phyloP scores from a whole-genome alignment of 2,797 vertebrate genomes.

The Rhynchotus rufescens region DNA sequence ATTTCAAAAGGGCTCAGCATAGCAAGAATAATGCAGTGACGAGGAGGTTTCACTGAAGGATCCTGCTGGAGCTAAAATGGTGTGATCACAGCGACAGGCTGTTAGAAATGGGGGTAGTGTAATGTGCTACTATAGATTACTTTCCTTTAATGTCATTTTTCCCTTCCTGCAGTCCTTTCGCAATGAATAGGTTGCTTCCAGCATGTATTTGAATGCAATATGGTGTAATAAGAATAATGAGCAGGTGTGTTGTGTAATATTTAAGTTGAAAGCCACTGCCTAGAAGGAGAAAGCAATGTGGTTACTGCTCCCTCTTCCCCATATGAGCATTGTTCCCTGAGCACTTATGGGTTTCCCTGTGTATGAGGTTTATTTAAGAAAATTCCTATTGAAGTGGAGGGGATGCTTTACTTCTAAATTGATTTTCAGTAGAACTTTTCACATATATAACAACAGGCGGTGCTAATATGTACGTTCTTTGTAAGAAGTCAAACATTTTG shows the following conservation, averaged over 20 bases:
- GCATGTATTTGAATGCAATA: constrained; percentile 2
- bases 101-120: not conserved
- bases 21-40: not conserved
- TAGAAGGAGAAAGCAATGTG: not conserved
- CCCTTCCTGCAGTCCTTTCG: not conserved
- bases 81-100: constrained; percentile 26
- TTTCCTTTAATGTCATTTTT: not conserved
- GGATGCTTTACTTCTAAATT: constrained; percentile 3
- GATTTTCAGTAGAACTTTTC: not conserved
- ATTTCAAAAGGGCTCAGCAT: not conserved
- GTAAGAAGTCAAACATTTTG: not conserved
- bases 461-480: constrained; percentile 12
- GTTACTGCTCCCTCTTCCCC: not conserved
- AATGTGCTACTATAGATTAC: constrained; percentile 11
- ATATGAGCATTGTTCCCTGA: not conserved
- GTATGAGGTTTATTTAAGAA: constrained; percentile 27
- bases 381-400: not conserved
- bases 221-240: constrained; percentile 42
- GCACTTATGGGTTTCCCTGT: not conserved
- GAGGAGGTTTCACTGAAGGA: constrained; percentile 11
- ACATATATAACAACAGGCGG: not conserved
- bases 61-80: not conserved
- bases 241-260: constrained; percentile 18
- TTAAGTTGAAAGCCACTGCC: constrained; percentile 13
- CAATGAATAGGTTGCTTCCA: not conserved